Evolutionary conservation across 2,113 vertebrate species (phyloP), one percentile per base, ranked within the genome.

Genomic region (Ondatra zibethicus): DNA sequence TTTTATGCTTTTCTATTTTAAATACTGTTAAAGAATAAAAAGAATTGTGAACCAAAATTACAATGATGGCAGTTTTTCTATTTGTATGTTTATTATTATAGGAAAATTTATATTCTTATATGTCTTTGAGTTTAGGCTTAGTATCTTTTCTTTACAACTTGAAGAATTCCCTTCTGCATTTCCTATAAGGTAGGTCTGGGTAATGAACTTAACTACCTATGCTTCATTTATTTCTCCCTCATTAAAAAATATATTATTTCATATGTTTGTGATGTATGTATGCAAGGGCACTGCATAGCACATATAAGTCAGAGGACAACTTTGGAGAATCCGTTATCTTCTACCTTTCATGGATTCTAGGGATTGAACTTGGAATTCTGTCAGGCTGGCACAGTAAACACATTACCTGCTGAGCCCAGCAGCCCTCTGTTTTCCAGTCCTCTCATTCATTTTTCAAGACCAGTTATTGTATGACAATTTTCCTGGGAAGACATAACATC

Each of bases 1-100:
- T 89, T 88, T 92, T 90, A 94, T 47, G 52, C 86, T 80, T 94
- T 92, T 92, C 85, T 94, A 78, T 92, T 72, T 88, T 94, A 86
- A 92, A 78, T 95, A 36, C 10, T 93, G 7, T 95, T 36, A 91
- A 91, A 75, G 80, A 76, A 77, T 91, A 73, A 87, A 95, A 87
- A 36, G 36, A 94, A 45, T 80, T 91, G 66, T 73, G 80, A 93
- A 80, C 63, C 80, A 93, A 78, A 93, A 86, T 90, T 68, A 58
- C 5, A 36, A 31, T 84, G 47, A 58, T 88, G 50, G 8, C 80
- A 10, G 3, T 27, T 94, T 73, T 92, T 86, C 25, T 58, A n/a
- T 89, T 89, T 95, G 42, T 89, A 19, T 92, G 70, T 75, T 95
- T 90, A 78, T n/a, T 42, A 27, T 66, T 73, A 80, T 23, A 85